A percentile compares a stretch with the other conserved stretches of the same genome.
Conservation (phyloP, 2,888 invertebrate species). For the Halictus ligatus region DNA sequence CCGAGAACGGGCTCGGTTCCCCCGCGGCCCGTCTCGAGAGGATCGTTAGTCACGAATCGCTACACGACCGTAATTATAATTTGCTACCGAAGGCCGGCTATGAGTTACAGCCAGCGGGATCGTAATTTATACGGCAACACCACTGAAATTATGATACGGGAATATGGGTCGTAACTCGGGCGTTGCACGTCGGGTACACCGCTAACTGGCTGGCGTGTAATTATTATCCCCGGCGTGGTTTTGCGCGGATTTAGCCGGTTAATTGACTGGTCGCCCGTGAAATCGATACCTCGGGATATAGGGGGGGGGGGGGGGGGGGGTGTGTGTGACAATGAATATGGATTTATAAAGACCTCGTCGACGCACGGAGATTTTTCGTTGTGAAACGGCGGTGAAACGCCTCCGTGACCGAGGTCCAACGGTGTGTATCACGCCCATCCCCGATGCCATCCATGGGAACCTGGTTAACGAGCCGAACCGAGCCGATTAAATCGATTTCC, state of each 20-base stretch:
- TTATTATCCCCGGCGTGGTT: slow-evolving; percentile 30
- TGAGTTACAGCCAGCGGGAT: slow-evolving; percentile 55
- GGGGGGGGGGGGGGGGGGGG: too few relatives aligned
- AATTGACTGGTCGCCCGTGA: slow-evolving; percentile 54
- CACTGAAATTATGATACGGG: slow-evolving; percentile 54
- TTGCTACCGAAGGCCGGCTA: slow-evolving; percentile 65
- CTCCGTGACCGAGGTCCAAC: slow-evolving; percentile 4
- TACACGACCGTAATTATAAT: slow-evolving; percentile 63
- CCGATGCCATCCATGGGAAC: not conserved
- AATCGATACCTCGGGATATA: slow-evolving; percentile 27
- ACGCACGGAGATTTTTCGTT: slow-evolving; percentile 14
- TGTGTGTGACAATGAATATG: slow-evolving; percentile 50
- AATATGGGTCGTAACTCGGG: slow-evolving; percentile 61
- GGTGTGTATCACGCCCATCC: slow-evolving; percentile 16
- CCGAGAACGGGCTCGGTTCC: not conserved
- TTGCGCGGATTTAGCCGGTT: slow-evolving; percentile 50
- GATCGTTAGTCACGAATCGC: slow-evolving; percentile 58
- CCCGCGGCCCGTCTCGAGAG: not conserved
- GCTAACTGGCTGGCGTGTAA: slow-evolving; percentile 33
- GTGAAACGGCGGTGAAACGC: slow-evolving; percentile 10
- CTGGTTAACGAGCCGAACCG: not conserved
- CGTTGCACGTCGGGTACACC: slow-evolving; percentile 42
- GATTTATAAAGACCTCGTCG: slow-evolving; percentile 49
- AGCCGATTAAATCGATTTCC: slow-evolving; percentile 36
- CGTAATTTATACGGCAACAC: slow-evolving; percentile 63